These are phyloP conservation scores for Chaitophorus viminalis DNA, from an alignment of 2,888 invertebrate species.

Conservation along the genomic window DNA sequence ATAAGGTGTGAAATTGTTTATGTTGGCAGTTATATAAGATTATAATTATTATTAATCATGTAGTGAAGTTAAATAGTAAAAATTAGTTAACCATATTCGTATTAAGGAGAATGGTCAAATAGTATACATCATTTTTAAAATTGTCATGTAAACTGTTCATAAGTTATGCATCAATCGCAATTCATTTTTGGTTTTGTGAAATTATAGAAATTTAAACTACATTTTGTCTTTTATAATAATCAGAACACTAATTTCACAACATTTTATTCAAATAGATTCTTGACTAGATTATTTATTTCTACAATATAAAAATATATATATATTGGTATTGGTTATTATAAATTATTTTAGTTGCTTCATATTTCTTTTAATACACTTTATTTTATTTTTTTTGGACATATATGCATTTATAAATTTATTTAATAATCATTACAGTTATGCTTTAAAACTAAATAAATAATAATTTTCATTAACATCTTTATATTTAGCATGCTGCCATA, in stretches of 20 bases:
- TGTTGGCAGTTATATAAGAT: conserved; percentile 19
- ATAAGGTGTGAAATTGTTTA: not conserved
- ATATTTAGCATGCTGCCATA: conserved; percentile 54
- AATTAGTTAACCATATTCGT: not conserved
- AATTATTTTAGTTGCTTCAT: not conserved
- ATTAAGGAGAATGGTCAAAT: conserved; percentile 54
- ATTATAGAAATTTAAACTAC: not conserved
- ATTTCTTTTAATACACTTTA: not conserved
- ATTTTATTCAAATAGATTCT: not conserved
- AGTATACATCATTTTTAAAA: conserved; percentile 32
- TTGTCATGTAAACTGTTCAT: not conserved
- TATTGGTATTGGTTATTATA: not conserved
- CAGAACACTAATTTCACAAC: not conserved
- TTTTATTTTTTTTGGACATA: conserved; percentile 20
- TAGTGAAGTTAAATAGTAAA: not conserved
- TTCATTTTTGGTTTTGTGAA: not conserved
- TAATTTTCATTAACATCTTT: conserved; percentile 47
- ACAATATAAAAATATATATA: not conserved
- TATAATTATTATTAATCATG: not conserved
- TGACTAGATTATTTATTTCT: not conserved
- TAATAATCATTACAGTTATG: conserved; percentile 20
- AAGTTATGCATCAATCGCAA: not conserved
- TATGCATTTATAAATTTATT: not conserved
- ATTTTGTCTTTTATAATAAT: not conserved
- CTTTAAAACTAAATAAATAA: conserved; percentile 41